Evolutionary conservation across 1,140 invertebrate genomes (phyloP), one percentile per base, ranked within the genome.

Genomic region (Lordiphosa mommai): DNA sequence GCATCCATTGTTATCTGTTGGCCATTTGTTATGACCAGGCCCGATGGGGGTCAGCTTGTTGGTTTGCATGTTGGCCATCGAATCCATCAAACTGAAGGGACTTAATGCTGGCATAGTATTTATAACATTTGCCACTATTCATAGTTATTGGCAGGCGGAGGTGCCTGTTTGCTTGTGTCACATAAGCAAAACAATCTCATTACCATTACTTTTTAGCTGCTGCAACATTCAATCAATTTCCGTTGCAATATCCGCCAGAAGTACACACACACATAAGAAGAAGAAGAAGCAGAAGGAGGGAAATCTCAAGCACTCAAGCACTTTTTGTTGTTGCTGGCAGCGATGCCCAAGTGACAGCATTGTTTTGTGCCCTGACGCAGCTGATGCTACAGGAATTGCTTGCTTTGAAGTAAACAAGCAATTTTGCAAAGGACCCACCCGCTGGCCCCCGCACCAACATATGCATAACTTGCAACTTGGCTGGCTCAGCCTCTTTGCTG

Each of bases 331-430:
- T 17, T 53, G 30, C 27, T 60, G 67, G 67, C 70, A 65, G 59
- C 55, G 40, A 46, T 47, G 60, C 56, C 65, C 48, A 70, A 74
- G 74, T 80, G 76, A 80, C 76, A 74, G 74, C 74, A 80, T 80
- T 80, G 74, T 80, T 80, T 82, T 71, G 70, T 38, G 53, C 50
- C 76, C 60, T 56, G 70, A 82, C 58, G 61, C 76, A 80, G 74
- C 76, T 82, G 76, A 82, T 82, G 76, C 76, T 84, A 56, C 71
- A 84, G 69, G 61, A 82, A 71, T 72, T 67, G 71, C 76, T 76
- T 60, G 72, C 76, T 82, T 82, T 82, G 76, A 82, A 82, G 76
- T 82, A 82, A 82, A 82, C 76, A 82, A 82, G 76, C 76, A 82
- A 82, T 82, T 84, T 82, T 61, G 61, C 50, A 61, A 74, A 70